A percentile compares a stretch with the other conserved stretches of the same genome.
Evolutionary conservation across 2,888 invertebrate genomes (phyloP).

Genomic region (Dolichomitus sp.): DNA sequence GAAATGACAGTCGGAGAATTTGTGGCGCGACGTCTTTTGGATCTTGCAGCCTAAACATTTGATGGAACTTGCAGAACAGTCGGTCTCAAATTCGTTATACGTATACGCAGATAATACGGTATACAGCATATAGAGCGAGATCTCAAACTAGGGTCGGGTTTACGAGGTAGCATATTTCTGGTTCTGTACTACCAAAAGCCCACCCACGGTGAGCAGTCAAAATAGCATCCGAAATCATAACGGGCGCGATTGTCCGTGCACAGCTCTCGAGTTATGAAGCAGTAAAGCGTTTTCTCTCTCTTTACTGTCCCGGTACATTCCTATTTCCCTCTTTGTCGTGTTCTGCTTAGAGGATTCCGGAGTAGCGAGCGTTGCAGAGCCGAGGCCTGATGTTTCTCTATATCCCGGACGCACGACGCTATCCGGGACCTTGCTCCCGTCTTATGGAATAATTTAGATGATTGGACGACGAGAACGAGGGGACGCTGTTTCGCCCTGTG

Average conservation of each 20-base stretch:
- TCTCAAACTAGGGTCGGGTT: conserved; percentile 77
- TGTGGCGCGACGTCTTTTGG: conserved; percentile 4
- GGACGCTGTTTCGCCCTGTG: conserved; percentile 73
- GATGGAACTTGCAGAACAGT: conserved; percentile 62
- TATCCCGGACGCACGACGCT: conserved; percentile 50
- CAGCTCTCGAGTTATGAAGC: conserved; percentile 83
- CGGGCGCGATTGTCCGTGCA: conserved; percentile 84
- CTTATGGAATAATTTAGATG: conserved; percentile 85
- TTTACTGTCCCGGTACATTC: conserved; percentile 49
- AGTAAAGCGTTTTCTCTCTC: conserved; percentile 78
- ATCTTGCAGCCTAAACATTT: conserved; percentile 73
- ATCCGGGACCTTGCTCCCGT: conserved; percentile 67
- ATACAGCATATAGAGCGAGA: conserved; percentile 43
- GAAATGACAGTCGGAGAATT: conserved; percentile 26
- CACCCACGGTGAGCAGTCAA: conserved; percentile 84
- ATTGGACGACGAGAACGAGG: conserved; percentile 76
- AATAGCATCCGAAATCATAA: conserved; percentile 86
- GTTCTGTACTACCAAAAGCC: conserved; percentile 79
- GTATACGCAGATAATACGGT: conserved; percentile 24
- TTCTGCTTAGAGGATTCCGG: conserved; percentile 57
- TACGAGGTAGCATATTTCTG: conserved; percentile 86
- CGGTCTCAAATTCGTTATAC: conserved; percentile 23
- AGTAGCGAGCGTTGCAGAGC: conserved; percentile 51
- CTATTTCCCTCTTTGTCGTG: conserved; percentile 53
- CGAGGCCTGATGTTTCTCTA: conserved; percentile 58